Conservation (phyloP, 2,888 invertebrate species). For the Antheraea assamensis region DNA sequence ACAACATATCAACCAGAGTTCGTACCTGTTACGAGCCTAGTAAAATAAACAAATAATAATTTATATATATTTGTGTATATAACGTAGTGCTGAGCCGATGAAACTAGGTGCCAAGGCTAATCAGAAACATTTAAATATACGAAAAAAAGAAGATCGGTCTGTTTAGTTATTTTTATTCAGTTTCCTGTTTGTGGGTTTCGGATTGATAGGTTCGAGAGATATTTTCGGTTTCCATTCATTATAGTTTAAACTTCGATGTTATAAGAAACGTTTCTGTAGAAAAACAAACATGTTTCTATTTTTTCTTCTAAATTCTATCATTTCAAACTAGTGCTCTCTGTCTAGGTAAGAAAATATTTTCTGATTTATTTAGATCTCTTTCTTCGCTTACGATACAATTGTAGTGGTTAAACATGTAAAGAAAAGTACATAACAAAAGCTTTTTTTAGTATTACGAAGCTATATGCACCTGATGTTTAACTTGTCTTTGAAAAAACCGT, state of each 20-base stretch:
- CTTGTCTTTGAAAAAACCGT: too few species aligned
- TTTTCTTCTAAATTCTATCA: background rate
- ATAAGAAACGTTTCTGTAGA: background rate
- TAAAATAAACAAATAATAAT: slow-evolving; percentile 19
- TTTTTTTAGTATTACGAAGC: too few species aligned
- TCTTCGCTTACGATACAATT: background rate
- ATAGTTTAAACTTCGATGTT: background rate
- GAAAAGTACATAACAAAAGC: background rate
- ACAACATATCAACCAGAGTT: slow-evolving; percentile 13
- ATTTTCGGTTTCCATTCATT: slow-evolving; percentile 10
- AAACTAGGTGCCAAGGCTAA: slow-evolving; percentile 19
- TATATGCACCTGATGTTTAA: too few species aligned
- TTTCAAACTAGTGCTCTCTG: background rate
- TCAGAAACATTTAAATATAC: slow-evolving; percentile 13
- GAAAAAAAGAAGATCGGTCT: background rate
- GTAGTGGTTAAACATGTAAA: background rate
- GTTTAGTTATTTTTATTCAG: slow-evolving; percentile 16
- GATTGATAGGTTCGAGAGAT: background rate
- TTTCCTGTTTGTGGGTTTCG: slow-evolving; percentile 17
- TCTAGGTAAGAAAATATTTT: background rate
- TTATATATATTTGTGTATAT: slow-evolving; percentile 14
- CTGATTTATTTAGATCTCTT: background rate
- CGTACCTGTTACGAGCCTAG: slow-evolving; percentile 18
- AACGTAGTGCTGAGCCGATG: slow-evolving; percentile 12
- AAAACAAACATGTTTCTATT: background rate